These are phyloP conservation scores for Pseudomugil gertrudae DNA, from an alignment of 2,797 vertebrate genomes.

Conservation along the genomic window DNA sequence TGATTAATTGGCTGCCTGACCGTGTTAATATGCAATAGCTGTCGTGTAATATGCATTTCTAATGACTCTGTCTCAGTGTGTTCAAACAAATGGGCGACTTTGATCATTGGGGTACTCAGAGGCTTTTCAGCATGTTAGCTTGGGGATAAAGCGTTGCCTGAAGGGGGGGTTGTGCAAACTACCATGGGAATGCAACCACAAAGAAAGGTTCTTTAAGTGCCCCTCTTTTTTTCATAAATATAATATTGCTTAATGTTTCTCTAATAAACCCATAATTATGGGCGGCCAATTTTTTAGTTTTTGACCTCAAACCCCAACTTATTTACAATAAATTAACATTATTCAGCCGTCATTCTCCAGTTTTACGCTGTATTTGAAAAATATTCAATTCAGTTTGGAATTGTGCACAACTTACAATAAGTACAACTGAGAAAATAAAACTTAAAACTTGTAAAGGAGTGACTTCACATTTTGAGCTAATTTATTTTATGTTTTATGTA, in stretches of 20 bases:
- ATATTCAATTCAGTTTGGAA: neutral
- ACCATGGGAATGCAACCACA: conserved; percentile 63
- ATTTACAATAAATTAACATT: neutral
- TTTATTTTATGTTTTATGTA: neutral
- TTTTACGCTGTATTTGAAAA: neutral
- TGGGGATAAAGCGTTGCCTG: conserved; percentile 65
- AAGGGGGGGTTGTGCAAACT: conserved; percentile 65
- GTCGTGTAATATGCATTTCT: conserved; percentile 97
- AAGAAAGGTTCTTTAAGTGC: too few relatives aligned
- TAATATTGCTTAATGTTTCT: neutral
- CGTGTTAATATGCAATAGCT: conserved; percentile 99
- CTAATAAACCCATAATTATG: neutral
- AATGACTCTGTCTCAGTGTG: conserved; percentile 94
- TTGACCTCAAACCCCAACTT: neutral
- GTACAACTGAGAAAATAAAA: neutral
- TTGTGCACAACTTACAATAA: neutral
- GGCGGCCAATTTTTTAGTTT: neutral
- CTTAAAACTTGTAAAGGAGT: neutral
- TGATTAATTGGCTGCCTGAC: conserved; percentile 98
- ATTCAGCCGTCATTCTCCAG: neutral
- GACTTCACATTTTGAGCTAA: neutral
- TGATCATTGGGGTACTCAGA: conserved; percentile 81
- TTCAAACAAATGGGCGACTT: conserved; percentile 93
- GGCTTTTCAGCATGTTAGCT: conserved; percentile 80
- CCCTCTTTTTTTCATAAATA: too few relatives aligned